Base-by-base conservation (phyloP, 2,888 invertebrate species). In the Papilio protenor region DNA sequence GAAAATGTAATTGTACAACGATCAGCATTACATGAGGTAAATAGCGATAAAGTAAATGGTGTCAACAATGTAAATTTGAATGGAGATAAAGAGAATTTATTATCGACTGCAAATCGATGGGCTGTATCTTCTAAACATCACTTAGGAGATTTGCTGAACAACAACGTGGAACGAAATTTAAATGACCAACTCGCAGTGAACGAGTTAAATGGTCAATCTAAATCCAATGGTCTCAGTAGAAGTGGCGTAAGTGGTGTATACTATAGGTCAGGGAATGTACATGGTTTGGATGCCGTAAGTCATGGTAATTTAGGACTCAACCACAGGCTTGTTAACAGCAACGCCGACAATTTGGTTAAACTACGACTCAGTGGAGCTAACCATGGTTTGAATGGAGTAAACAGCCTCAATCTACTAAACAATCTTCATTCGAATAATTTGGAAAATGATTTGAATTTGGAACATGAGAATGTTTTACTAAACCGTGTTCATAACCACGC, bases 51-150 rank as follows among this genome's bases (percentile, higher is more conserved):
- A 45, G 11, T 55, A 59, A 59, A 45, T 40, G 59, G 16, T 59
- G 40, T 57, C 16, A 73, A 59, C 21, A 45, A 40, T 59, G 33
- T 59, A 21, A 57, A 57, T 40, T 55, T 72, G 57, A 73, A 73
- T 45, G 59, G 59, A 73, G 33, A 12, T 27, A 52, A 73, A 10
- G 72, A 52, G 21, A 73, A 10, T 57, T 55, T 52, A 55, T 33
- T 57, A 57, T 73, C 72, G n/a, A 55, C 33, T 27, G 66, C 45
- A n/a, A 69, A 69, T 69, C 40, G 21, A 66, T 66, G 33, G 66
- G 66, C 40, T 40, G n/a, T 66, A 11, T 3, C 27, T 27, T 66
- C 66, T 66, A 66, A 66, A n/a, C 16, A 66, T 40, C 33, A 40
- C 18, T n/a, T 69, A 45, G 66, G n/a, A 16, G 18, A 45, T 69